Evolutionary conservation across 2,888 invertebrate genomes (phyloP), one percentile per base, ranked within the genome.

Genomic region (Trilocha varians): DNA sequence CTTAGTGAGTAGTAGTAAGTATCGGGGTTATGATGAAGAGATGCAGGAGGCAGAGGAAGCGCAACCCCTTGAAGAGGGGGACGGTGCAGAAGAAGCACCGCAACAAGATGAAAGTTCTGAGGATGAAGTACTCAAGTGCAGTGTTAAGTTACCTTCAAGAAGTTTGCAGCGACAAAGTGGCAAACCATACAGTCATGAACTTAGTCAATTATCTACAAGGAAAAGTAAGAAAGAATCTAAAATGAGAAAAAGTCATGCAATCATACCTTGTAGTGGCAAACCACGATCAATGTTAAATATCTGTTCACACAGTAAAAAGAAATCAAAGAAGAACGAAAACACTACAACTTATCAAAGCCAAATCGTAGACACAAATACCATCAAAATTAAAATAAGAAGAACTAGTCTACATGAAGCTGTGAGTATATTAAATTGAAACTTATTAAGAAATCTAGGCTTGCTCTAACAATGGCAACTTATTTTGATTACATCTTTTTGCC

Each of bases 381-480:
- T 91, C 61, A 91, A 91, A 71, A 88, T 92, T 60, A 88, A 90
- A 62, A 92, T 92, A 57, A 89, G 88, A 67, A 91, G 90, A 74
- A 90, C 90, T 59, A 82, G 70, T 61, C 54, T 68, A 52, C 76
- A 75, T 64, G 74, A 80, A 63, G 65, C 64, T 50, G 84, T 84
- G 66, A 82, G 82, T 67, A 56, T 43, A n/a, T n/a, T n/a, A n/a
- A n/a, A n/a, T n/a, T n/a, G n/a, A n/a, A n/a, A n/a, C n/a, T n/a
- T n/a, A n/a, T n/a, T n/a, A n/a, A n/a, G n/a, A n/a, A n/a, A n/a
- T n/a, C n/a, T n/a, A n/a, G n/a, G n/a, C n/a, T n/a, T n/a, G n/a
- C n/a, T n/a, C n/a, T n/a, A n/a, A n/a, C n/a, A n/a, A n/a, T n/a
- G n/a, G n/a, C n/a, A n/a, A n/a, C n/a, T n/a, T n/a, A n/a, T n/a